These are phyloP conservation scores for Eupithecia insigniata DNA, from an alignment of 2,888 invertebrate genomes.

Conservation along the genomic window DNA sequence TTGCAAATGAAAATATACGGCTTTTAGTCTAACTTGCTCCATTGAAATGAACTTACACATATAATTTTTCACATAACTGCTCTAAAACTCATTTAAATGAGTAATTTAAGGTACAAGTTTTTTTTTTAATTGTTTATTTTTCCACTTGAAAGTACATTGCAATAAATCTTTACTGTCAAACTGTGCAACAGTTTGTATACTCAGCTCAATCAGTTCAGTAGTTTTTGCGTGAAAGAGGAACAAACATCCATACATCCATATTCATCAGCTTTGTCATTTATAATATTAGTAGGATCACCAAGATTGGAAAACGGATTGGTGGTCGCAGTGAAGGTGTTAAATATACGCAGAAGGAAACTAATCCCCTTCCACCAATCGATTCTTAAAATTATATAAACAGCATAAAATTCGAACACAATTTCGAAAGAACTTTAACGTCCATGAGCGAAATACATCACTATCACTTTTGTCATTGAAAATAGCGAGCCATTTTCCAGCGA, in stretches of 20 bases:
- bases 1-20: background rate
- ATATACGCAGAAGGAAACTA: background rate
- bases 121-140: too few species aligned
- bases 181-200: too few species aligned
- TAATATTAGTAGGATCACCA: too few species aligned
- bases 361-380: background rate
- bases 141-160: too few species aligned
- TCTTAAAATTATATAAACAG: background rate
- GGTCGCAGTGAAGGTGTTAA: too few species aligned
- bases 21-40: background rate
- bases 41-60: background rate
- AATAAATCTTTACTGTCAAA: too few species aligned
- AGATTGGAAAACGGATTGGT: too few species aligned
- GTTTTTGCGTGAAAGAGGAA: too few species aligned
- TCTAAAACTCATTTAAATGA: background rate
- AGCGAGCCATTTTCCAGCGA: conserved; percentile 24
- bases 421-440: background rate
- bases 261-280: too few species aligned
- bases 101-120: too few species aligned
- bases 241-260: too few species aligned
- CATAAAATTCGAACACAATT: background rate
- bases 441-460: conserved; percentile 9
- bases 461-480: conserved; percentile 16
- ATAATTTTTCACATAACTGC: background rate
- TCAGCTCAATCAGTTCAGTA: too few species aligned